A percentile compares a stretch with the other conserved stretches of the same genome.
These are phyloP conservation scores for Sitta europaea DNA, from an alignment of 2,113 vertebrate species.

Conservation along the genomic window DNA sequence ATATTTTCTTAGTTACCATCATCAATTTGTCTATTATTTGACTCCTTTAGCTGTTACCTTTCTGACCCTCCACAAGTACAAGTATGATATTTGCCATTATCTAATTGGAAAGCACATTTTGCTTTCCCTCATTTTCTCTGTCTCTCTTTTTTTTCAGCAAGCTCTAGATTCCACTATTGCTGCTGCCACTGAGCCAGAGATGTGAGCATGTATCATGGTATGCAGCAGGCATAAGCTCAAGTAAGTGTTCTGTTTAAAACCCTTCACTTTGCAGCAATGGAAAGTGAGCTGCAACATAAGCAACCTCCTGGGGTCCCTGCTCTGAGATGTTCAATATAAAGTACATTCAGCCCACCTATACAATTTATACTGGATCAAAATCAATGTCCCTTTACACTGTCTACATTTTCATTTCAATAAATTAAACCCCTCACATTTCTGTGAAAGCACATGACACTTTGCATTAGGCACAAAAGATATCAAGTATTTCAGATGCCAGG, in stretches of 20 bases:
- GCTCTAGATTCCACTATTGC: background rate
- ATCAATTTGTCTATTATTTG: conserved; percentile 62
- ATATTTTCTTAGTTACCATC: conserved; percentile 68
- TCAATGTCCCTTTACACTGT: background rate
- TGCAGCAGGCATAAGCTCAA: background rate
- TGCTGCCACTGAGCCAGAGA: background rate
- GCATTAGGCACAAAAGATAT: background rate
- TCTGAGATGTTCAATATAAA: background rate
- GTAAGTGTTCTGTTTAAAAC: background rate
- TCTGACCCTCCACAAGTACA: conserved; percentile 50
- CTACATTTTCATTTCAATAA: background rate
- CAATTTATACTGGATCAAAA: background rate
- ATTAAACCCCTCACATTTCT: background rate
- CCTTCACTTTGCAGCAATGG: background rate
- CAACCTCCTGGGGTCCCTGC: background rate
- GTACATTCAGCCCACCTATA: background rate
- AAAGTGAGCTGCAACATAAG: background rate
- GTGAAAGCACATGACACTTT: background rate
- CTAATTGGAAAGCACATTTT: conserved; percentile 51
- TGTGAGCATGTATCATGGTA: background rate
- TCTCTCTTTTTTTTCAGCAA: background rate
- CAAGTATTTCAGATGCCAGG: background rate
- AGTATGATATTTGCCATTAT: conserved; percentile 17
- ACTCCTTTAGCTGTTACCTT: conserved; percentile 32
- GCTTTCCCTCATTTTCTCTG: background rate